Evolutionary conservation across 1,140 invertebrate species (phyloP), one percentile per base, ranked within the genome.

Genomic region (Lutraria rhynchaena): DNA sequence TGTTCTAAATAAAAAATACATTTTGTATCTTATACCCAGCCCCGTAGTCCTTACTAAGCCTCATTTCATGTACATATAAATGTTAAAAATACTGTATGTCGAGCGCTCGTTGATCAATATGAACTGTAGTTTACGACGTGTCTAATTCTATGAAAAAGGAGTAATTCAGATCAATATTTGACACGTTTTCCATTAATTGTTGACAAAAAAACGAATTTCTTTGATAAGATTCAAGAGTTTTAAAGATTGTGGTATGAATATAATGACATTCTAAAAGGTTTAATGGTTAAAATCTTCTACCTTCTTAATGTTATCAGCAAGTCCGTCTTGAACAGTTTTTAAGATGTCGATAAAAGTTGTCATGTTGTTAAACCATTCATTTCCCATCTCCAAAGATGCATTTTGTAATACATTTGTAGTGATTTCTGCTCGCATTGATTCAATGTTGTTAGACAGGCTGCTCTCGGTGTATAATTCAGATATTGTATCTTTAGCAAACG

Each of bases 341-440:
- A 84, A 55, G 31, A 82, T 84, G 33, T 84, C 35, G 11, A 84
- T 82, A 51, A 58, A 84, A 7, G 44, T 31, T 31, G 83, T 84
- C 78, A 84, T 82, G 73, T 84, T 82, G 3, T 82, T 78, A 53
- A 84, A 84, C 83, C 83, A 84, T 17, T 65, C n/a, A 4, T 51
- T 71, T 11, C 77, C 55, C 1, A 33, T 0, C 37, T n/a, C 19
- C 7, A 58, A 35, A 3, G 83, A 82, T 5, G 71, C 29, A 15
- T 3, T 35, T 19, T 3, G 53, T 4, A 33, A 1, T 17, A 9
- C 63, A 35, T 84, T 84, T 5, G 49, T 17, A 0, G 4, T 41
- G 3, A 81, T 74, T 7, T 35, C 17, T 7, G 19, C 17, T 1
- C 69, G 55, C 78, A 81, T 81, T n/a, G 13, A 19, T 3, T 2